Conservation (phyloP, 2,113 vertebrate species). For the Urocynchramus pylzowi region DNA sequence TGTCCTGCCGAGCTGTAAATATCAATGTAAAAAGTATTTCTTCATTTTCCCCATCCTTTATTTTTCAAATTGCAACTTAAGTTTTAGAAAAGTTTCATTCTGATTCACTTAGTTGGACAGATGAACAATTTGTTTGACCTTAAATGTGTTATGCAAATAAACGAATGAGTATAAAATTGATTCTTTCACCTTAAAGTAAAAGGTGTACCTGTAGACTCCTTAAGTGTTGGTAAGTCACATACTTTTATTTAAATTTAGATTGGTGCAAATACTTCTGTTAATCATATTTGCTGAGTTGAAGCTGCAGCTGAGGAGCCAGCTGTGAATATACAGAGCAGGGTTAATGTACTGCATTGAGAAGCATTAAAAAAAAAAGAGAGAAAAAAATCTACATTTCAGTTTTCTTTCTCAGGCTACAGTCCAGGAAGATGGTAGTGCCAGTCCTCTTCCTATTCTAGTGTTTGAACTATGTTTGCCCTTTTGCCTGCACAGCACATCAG, state of each 20-base stretch:
- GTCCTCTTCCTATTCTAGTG: rapidly evolving
- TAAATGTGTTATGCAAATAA: background rate
- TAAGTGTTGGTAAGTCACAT: background rate
- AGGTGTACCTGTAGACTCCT: background rate
- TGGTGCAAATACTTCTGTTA: background rate
- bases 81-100: background rate
- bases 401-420: background rate
- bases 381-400: background rate
- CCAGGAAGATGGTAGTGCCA: background rate
- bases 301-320: background rate
- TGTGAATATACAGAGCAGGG: background rate
- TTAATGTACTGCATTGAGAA: background rate
- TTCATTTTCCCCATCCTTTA: background rate
- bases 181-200: background rate
- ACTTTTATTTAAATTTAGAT: background rate
- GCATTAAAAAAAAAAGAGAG: background rate
- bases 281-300: background rate
- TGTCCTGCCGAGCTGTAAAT: background rate
- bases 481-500: background rate
- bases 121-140: background rate
- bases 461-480: background rate
- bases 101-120: background rate
- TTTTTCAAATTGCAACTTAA: background rate
- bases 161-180: background rate
- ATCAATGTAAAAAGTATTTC: background rate